phyloP scores from a whole-genome alignment of 2,113 vertebrate species.

The Cyprinodon variegatus region DNA sequence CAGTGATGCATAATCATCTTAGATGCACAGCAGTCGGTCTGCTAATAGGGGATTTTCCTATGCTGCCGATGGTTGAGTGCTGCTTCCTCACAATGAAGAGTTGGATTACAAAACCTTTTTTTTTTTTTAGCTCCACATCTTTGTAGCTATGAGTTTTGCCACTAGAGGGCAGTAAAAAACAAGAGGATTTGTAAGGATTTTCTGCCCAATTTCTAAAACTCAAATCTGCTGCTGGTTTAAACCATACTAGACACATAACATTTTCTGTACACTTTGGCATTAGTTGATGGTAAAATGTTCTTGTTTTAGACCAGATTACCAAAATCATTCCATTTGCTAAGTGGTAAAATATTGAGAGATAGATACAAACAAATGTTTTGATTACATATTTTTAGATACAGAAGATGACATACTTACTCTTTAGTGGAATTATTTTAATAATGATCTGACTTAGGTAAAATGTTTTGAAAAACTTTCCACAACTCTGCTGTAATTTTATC shows the following conservation, averaged over 20 bases:
- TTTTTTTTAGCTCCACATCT: not conserved
- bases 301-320: not conserved
- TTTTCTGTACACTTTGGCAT: no score
- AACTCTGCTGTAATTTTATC: not conserved
- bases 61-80: not conserved
- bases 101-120: not conserved
- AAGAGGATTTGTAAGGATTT: not conserved
- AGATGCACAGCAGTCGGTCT: not conserved
- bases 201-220: not conserved
- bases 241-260: no score
- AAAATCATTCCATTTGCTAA: no score
- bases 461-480: not conserved
- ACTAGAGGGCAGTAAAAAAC: slow-evolving; percentile 9
- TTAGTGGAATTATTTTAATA: no score
- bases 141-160: not conserved
- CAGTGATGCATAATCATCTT: not conserved
- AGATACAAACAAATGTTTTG: no score
- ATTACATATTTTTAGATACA: no score
- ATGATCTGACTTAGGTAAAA: not conserved
- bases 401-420: no score
- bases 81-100: not conserved
- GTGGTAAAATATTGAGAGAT: no score
- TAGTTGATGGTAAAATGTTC: no score
- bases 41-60: not conserved
- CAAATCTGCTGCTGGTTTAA: not conserved